Evolutionary conservation across 1,140 invertebrate genomes (phyloP), one percentile per base, ranked within the genome.

Genomic region (Bombus affinis): DNA sequence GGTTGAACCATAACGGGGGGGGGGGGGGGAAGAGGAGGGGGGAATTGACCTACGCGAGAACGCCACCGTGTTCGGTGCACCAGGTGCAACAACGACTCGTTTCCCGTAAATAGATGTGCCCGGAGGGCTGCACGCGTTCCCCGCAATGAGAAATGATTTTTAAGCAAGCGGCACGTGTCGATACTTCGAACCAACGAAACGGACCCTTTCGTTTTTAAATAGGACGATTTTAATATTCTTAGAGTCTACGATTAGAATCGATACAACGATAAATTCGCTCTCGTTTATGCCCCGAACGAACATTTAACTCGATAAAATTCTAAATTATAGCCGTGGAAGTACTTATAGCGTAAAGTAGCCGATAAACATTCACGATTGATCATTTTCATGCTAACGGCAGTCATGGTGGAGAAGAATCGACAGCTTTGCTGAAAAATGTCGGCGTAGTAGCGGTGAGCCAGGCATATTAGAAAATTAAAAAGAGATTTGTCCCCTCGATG

Each of bases 81-180:
- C 81, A 82, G 81, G 57, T 82, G 81, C 81, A 75, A 82, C 74
- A 66, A 75, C 72, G 71, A 75, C 71, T 66, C 81, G 71, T 44
- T 82, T 82, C 59, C 71, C 81, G 81, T 75, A 82, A 75, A 82
- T 75, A 82, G 81, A 82, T n/a, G 42, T 75, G 42, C 81, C 71
- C 53, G 71, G 81, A 74, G 81, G 81, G 57, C 71, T 75, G 81
- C 71, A 75, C 81, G 81, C 71, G 72, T 72, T 82, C 71, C 57
- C 22, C n/a, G 39, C 53, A 25, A 66, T 22, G 71, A 37, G 71
- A 37, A 82, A 82, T 66, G 39, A 82, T 82, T 82, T 80, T 74
- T 65, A 66, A 65, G 42, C 57, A 66, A 47, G 32, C 25, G 37
- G 28, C 44, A 6, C 78, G 65, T 2, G 81, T 42, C 70, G 71